Percentiles rank a stretch among this genome's conserved stretches.
Evolutionary conservation across 1,140 invertebrate genomes (phyloP).

Genomic region (Thalassaphorura encarpata): DNA sequence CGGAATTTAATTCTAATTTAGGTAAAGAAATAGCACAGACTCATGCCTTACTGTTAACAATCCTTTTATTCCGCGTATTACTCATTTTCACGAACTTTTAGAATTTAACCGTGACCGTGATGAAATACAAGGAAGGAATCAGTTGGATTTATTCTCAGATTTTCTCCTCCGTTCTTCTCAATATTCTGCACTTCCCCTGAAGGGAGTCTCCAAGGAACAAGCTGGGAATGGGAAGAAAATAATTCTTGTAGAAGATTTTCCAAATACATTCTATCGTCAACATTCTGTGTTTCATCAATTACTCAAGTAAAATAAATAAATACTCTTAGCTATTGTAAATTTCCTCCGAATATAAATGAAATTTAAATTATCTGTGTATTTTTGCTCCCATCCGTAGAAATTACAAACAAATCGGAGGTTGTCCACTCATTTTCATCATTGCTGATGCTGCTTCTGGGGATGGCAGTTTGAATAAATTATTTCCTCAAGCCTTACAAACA

Average conservation of each 20-base stretch:
- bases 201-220: background rate
- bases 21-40: conserved; percentile 11
- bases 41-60: background rate
- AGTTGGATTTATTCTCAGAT: conserved; percentile 19
- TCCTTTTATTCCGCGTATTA: background rate
- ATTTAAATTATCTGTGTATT: background rate
- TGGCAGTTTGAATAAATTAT: conserved; percentile 13
- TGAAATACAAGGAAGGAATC: conserved; percentile 12
- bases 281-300: conserved; percentile 14
- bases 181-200: conserved; percentile 22
- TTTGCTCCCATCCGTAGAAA: background rate
- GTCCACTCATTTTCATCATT: conserved; percentile 23
- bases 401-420: background rate
- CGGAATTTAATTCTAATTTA: background rate
- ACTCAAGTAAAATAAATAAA: conserved; percentile 2
- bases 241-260: conserved; percentile 26
- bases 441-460: conserved; percentile 16
- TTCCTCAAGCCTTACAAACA: conserved; percentile 9
- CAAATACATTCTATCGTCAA: conserved; percentile 22
- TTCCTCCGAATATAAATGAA: background rate
- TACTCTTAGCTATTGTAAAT: background rate
- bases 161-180: conserved; percentile 24
- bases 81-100: background rate
- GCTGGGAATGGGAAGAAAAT: background rate
- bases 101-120: background rate